Conservation (phyloP, 92 coral and sea anemone genomes). For the Blastomussa wellsi region DNA sequence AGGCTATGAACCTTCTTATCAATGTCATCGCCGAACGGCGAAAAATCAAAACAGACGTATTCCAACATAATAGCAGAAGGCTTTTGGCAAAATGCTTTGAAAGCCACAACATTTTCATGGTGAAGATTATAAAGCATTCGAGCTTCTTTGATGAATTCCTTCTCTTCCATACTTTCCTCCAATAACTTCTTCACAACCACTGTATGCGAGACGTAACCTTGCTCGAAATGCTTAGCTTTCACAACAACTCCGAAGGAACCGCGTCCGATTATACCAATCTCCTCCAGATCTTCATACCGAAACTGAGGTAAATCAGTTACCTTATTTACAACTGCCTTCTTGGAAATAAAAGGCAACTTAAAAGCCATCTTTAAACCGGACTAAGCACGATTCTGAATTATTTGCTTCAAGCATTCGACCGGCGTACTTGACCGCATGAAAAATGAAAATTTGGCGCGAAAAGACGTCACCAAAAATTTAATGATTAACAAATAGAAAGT, state of each 20-base stretch:
- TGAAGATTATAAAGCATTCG: no score
- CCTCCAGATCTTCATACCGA: not conserved
- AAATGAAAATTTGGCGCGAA: not conserved
- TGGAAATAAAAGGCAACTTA: not conserved
- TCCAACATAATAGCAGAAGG: conserved; percentile 52
- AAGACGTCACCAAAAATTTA: not conserved
- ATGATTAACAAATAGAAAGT: not conserved
- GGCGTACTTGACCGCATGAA: not conserved
- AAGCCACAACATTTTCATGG: conserved; percentile 13
- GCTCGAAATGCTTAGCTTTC: not conserved
- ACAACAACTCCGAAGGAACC: not conserved
- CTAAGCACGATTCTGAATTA: not conserved
- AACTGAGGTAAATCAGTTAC: not conserved
- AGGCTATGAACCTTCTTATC: not conserved
- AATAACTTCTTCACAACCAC: not conserved
- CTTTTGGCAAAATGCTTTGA: conserved; percentile 22
- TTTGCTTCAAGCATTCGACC: not conserved
- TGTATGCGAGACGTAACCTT: not conserved
- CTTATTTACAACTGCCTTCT: not conserved
- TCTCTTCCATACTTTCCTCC: not conserved
- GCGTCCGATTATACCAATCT: not conserved
- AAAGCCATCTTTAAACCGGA: conserved; percentile 1
- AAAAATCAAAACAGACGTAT: conserved; percentile 31
- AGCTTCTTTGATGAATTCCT: not conserved
- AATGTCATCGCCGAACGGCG: conserved; percentile 25